phyloP scores from a whole-genome alignment of 2,797 vertebrate genomes.

The Clarias fuscus region DNA sequence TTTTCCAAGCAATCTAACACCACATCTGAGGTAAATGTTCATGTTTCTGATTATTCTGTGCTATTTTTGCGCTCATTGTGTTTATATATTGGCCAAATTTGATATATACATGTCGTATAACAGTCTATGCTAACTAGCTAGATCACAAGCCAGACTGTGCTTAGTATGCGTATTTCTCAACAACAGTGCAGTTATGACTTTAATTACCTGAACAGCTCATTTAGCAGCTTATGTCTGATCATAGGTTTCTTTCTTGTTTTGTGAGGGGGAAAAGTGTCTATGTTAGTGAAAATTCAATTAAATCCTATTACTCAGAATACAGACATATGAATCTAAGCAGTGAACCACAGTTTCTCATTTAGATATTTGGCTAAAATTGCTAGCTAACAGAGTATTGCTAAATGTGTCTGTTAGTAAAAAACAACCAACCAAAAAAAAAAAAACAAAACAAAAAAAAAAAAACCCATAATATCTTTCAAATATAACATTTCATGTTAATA shows the following conservation, averaged over 20 bases:
- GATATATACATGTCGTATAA: neutral
- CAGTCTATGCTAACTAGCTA: neutral
- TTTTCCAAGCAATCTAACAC: neutral
- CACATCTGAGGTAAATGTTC: slow-evolving; percentile 4
- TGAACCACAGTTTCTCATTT: neutral
- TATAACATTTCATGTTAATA: neutral
- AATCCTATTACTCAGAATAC: neutral
- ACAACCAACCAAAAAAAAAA: too few relatives aligned
- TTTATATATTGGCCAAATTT: neutral
- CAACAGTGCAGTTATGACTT: neutral
- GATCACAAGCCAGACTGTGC: neutral
- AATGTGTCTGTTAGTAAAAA: neutral
- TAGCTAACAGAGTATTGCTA: neutral
- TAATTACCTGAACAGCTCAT: neutral
- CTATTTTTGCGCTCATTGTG: neutral
- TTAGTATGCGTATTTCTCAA: neutral
- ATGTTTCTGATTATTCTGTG: neutral
- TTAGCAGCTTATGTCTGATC: neutral
- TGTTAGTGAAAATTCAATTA: neutral
- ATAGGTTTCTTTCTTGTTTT: neutral
- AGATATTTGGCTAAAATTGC: neutral
- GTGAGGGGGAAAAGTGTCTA: neutral
- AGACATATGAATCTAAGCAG: neutral
- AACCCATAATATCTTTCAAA: too few relatives aligned
- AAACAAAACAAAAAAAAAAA: too few relatives aligned